Conservation (phyloP, 1,140 invertebrate species). For the Globodera ellingtonae region DNA sequence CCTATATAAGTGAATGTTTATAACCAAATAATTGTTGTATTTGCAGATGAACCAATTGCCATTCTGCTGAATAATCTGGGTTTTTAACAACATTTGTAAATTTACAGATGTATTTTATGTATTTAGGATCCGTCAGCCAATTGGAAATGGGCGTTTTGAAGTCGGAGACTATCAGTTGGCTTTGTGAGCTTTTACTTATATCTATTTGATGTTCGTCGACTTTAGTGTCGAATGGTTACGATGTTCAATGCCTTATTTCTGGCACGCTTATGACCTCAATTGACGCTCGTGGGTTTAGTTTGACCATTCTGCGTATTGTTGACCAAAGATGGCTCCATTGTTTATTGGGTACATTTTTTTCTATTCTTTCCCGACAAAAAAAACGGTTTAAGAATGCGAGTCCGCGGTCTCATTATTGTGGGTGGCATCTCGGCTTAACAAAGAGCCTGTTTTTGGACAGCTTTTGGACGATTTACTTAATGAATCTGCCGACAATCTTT, state of each 20-base stretch:
- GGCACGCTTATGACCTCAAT: slow-evolving; percentile 79
- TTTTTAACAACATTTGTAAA: not conserved
- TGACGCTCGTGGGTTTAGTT: slow-evolving; percentile 79
- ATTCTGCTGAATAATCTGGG: slow-evolving; percentile 82
- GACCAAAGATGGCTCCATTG: slow-evolving; percentile 56
- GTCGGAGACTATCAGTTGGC: slow-evolving; percentile 72
- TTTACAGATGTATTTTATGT: not conserved
- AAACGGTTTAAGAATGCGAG: not conserved
- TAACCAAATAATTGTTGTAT: slow-evolving; percentile 17
- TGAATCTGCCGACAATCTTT: not conserved
- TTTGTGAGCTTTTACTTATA: slow-evolving; percentile 59
- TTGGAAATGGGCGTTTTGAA: slow-evolving; percentile 79
- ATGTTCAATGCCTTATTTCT: slow-evolving; percentile 72
- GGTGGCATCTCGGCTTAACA: slow-evolving; percentile 10
- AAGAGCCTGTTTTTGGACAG: slow-evolving; percentile 9
- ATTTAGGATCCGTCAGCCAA: slow-evolving; percentile 71
- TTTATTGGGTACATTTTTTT: slow-evolving; percentile 23
- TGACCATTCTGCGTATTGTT: slow-evolving; percentile 72
- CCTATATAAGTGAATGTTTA: not conserved
- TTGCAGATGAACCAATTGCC: slow-evolving; percentile 70
- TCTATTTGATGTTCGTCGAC: slow-evolving; percentile 38
- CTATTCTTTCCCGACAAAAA: not conserved
- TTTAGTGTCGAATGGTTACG: slow-evolving; percentile 70
- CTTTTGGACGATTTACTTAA: slow-evolving; percentile 6
- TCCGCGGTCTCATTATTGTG: not conserved